These are phyloP conservation scores for Sylvia atricapilla DNA, from an alignment of 2,113 vertebrate genomes.

Conservation along the genomic window DNA sequence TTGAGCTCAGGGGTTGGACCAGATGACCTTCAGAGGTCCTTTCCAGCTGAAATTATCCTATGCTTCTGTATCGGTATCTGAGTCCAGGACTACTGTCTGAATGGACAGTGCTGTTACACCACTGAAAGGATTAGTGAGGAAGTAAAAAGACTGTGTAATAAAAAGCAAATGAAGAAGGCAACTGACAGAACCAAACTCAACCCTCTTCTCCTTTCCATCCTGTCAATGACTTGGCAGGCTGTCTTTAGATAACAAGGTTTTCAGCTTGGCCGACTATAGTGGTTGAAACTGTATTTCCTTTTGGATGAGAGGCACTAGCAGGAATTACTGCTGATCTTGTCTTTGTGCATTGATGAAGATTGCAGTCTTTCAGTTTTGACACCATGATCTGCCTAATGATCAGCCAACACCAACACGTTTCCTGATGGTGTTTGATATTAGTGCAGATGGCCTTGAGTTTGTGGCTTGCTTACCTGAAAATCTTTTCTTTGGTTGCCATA, in stretches of 20 bases:
- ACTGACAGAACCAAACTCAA: neutral
- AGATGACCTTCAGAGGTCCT: slow-evolving; percentile 41
- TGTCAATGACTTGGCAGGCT: neutral
- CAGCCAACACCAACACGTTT: neutral
- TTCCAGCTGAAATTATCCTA: neutral
- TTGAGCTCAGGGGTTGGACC: neutral
- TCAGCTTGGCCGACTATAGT: neutral
- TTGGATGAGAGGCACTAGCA: neutral
- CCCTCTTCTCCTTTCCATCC: neutral
- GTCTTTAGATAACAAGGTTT: neutral
- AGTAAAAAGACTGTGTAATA: neutral
- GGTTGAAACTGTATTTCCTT: neutral
- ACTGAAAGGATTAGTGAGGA: neutral
- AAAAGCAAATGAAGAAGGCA: neutral
- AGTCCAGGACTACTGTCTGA: neutral
- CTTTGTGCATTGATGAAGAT: neutral
- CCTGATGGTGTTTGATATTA: neutral
- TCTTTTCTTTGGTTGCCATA: neutral
- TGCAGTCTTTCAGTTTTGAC: neutral
- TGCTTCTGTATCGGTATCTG: neutral
- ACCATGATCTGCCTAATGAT: rapidly evolving
- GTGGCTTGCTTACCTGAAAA: neutral
- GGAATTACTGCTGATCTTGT: neutral
- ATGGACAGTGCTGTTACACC: neutral
- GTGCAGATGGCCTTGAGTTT: neutral